Percentiles rank a stretch among this genome's conserved stretches.
These are phyloP conservation scores for Shinisaurus crocodilurus DNA, from an alignment of 2,113 vertebrate genomes.

Conservation along the genomic window DNA sequence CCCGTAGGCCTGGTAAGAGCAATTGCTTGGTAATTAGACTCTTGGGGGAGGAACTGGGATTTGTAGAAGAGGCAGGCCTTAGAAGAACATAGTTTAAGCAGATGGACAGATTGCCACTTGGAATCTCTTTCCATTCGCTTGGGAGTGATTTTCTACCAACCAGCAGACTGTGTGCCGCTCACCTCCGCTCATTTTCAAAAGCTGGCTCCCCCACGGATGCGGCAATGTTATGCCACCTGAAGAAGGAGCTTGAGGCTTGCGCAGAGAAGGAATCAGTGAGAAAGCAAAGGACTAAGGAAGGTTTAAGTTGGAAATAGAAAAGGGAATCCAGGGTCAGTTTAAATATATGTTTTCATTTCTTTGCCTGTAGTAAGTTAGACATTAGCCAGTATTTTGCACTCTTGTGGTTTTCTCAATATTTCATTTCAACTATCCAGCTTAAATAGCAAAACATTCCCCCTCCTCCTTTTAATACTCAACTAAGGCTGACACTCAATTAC, in stretches of 20 bases:
- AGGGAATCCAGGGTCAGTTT: slow-evolving; percentile 17
- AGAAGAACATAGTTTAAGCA: slow-evolving; percentile 47
- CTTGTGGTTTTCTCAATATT: neutral
- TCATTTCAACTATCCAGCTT: neutral
- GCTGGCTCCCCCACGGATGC: neutral
- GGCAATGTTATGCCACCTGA: slow-evolving; percentile 22
- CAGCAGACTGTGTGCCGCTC: neutral
- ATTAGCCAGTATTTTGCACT: neutral
- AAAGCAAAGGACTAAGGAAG: neutral
- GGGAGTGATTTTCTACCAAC: neutral
- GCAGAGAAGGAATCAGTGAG: slow-evolving; percentile 4
- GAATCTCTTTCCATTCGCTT: slow-evolving; percentile 26
- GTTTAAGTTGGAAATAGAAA: neutral
- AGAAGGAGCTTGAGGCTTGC: neutral
- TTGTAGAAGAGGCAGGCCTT: slow-evolving; percentile 39
- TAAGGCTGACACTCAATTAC: neutral
- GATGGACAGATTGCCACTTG: slow-evolving; percentile 33
- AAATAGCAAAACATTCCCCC: neutral
- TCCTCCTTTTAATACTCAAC: neutral
- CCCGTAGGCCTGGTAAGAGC: slow-evolving; percentile 55
- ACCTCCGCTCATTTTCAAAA: slow-evolving; percentile 23
- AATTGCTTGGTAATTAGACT: slow-evolving; percentile 69
- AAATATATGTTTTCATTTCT: neutral
- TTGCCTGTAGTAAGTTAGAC: neutral
- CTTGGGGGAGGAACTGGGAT: slow-evolving; percentile 47